These are phyloP conservation scores for Phrynocephalus forsythii DNA, from an alignment of 2,797 vertebrate species.

Conservation along the genomic window DNA sequence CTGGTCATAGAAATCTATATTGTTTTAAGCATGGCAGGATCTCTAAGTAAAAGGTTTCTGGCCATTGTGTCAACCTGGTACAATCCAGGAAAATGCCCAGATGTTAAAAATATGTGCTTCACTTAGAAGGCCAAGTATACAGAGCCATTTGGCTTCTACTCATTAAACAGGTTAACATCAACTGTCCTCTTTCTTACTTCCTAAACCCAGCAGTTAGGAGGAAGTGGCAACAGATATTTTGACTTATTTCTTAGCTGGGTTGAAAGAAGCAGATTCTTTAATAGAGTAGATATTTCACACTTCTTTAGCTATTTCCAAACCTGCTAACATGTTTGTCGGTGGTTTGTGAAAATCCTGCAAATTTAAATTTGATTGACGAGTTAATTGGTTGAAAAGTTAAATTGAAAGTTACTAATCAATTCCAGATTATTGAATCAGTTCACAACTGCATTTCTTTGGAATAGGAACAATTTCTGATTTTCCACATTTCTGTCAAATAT, in stretches of 20 bases:
- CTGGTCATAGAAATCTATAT: no score
- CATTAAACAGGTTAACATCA: background rate
- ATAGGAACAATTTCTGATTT: background rate
- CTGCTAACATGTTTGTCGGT: background rate
- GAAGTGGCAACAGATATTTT: background rate
- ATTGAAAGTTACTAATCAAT: background rate
- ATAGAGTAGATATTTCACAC: background rate
- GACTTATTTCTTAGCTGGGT: background rate
- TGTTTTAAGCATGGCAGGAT: no score
- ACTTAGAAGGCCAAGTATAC: background rate
- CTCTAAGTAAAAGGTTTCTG: no score
- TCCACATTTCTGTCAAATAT: background rate
- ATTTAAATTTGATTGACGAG: background rate
- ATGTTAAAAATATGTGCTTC: conserved; percentile 17
- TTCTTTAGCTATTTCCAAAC: conserved; percentile 4
- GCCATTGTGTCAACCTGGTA: conserved; percentile 1
- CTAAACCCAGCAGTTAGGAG: background rate
- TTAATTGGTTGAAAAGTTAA: background rate
- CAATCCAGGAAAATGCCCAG: conserved; percentile 39
- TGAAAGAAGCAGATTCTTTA: conserved; percentile 13
- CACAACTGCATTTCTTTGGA: background rate
- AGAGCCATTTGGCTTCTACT: background rate
- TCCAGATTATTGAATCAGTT: background rate
- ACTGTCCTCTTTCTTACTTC: background rate
- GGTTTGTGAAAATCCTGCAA: conserved; percentile 1